Base-by-base conservation (phyloP, 2,888 invertebrate genomes). In the Drosophila diplacantha region DNA sequence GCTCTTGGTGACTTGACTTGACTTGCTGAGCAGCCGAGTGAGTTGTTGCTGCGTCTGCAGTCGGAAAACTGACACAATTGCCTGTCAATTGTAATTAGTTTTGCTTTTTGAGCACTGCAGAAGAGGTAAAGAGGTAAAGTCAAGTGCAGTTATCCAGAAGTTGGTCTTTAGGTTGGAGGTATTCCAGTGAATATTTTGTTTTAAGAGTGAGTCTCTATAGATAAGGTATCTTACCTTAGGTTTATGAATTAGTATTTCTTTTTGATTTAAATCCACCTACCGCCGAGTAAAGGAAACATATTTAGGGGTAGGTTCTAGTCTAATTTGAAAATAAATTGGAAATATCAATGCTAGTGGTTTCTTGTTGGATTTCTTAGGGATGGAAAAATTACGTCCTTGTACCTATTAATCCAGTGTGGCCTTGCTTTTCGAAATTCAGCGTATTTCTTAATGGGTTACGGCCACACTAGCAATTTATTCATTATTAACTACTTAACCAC, bases 31-130 rank as follows among this genome's bases (percentile, higher is more conserved):
- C 52, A 38, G 51, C 63, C 53, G 43, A 69, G 44, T 52, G 52
- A 46, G 70, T 53, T 53, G 58, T 69, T 57, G 44, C 31, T 46
- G 50, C 46, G 50, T 34, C 43, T 50, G 22, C 38, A 31, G 50
- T 41, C 24, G 44, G 38, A 31, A 31, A 53, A 39, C 79, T 69
- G 70, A 72, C 79, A 71, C 72, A 74, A 73, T 79, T 76, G 77
- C 77, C 75, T 85, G 86, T 77, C 78, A 80, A 76, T 84, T 85
- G 85, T 73, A 82, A 75, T 84, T 82, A 82, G 85, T 85, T 85
- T 72, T 79, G 81, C 85, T 78, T 72, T 81, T 81, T 83, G 79
- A 67, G 47, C 83, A 83, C 60, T 61, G 59, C 12, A 16, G 11
- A 22, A 29, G 54, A 52, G 65, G 37, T 32, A 24, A 47, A 18